A percentile compares a stretch with the other conserved stretches of the same genome.
These are phyloP conservation scores for Drosophila pseudoobscura DNA, from an alignment of 1,140 invertebrate species.

Conservation along the genomic window DNA sequence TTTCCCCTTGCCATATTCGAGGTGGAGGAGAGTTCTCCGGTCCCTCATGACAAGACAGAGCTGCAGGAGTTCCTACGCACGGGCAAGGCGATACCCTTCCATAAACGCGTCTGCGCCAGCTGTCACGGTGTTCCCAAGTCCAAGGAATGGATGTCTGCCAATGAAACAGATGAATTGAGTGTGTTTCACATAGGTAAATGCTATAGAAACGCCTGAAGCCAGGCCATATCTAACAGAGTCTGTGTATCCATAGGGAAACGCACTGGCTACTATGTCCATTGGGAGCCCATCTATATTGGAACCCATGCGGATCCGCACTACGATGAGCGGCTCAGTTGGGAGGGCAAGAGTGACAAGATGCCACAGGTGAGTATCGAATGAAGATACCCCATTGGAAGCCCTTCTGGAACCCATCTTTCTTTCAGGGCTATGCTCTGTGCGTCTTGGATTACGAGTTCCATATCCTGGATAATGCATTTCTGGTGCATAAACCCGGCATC, in stretches of 20 bases:
- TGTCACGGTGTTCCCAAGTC: slow-evolving; percentile 95
- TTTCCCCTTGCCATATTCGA: slow-evolving; percentile 82
- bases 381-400: not conserved
- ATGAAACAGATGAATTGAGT: slow-evolving; percentile 88
- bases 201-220: too few species aligned
- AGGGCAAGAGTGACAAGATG: slow-evolving; percentile 96
- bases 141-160: slow-evolving; percentile 91
- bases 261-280: slow-evolving; percentile 90
- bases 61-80: slow-evolving; percentile 90
- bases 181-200: slow-evolving; percentile 92
- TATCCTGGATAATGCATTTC: slow-evolving; percentile 94
- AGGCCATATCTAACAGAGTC: not conserved
- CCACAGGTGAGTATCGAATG: slow-evolving; percentile 88
- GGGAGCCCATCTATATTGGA: slow-evolving; percentile 96
- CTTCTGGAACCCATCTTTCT: slow-evolving; percentile 54
- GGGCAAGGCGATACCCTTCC: slow-evolving; percentile 93
- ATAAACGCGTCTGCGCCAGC: slow-evolving; percentile 93
- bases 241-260: slow-evolving; percentile 86
- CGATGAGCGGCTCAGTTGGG: slow-evolving; percentile 94
- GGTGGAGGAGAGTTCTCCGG: slow-evolving; percentile 81
- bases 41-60: slow-evolving; percentile 90
- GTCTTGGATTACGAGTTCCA: slow-evolving; percentile 95
- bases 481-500: slow-evolving; percentile 94
- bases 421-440: slow-evolving; percentile 93
- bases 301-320: slow-evolving; percentile 94